Base-by-base conservation (phyloP, 2,888 invertebrate genomes). In the Antitype chi region DNA sequence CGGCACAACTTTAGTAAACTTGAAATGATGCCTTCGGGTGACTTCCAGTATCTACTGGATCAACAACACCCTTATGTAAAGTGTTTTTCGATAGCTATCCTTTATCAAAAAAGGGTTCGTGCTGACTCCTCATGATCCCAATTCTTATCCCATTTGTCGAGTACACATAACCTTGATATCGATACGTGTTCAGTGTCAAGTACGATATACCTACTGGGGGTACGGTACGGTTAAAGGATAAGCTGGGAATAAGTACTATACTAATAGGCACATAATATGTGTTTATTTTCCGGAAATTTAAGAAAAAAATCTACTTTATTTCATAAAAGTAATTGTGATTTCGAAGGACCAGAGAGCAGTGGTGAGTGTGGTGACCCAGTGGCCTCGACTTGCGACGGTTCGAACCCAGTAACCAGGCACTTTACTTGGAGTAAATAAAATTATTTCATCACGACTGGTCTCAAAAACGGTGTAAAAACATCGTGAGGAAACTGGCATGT, bases 141-240 rank as follows among this genome's bases (percentile, higher is more conserved):
- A 64, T 73, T 63, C 28, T 80, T 80, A 78, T 57, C 49, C 55
- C 43, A 73, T 80, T 63, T 80, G 43, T 72, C 80, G 64, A 78
- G 80, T 64, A 63, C 25, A 28, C 55, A n/a, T 17, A 13, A 43
- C 49, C 55, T 80, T 73, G 73, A 13, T 43, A 43, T 57, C 20
- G 20, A 55, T 63, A 23, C 63, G 49, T 52, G 38, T 80, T 63
- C 49, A 15, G 72, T 49, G 11, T n/a, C 25, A 62, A 49, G 32
- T 15, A 15, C 3, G 17, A 23, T 52, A 38, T 60, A 32, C 25
- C 53, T 32, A 32, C 32, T 32, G 2, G 2, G n/a, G 71, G 8
- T 23, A 43, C 38, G 0, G 17, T 43, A 53, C 7, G 52, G 23
- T 17, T 72, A 8, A 53, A 38, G 38, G 52, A 70, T 49, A 49